Evolutionary conservation across 2,888 invertebrate species (phyloP), one percentile per base, ranked within the genome.

Genomic region (Drosophila greeni): DNA sequence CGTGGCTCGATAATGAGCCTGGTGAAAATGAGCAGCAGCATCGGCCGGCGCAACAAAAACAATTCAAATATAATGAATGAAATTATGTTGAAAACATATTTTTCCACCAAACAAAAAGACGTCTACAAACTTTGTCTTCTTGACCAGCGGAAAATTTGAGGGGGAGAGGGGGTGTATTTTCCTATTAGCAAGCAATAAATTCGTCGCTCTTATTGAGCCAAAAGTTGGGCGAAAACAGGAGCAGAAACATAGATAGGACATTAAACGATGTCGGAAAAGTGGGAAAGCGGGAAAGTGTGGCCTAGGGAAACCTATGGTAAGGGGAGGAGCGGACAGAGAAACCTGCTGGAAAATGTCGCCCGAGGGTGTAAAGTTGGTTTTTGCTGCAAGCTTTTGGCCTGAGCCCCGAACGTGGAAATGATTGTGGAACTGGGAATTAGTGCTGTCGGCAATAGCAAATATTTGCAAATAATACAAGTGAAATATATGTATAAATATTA

Each of bases 101-200:
- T 67, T 66, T 39, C 42, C 43, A 18, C 49, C 62, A 51, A 55
- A 56, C 55, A 49, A 55, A 45, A 31, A 43, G 29, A 42, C 52
- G 51, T 49, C 23, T 37, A 43, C 58, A 67, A 66, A 66, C 58
- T 66, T 66, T 67, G 66, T 66, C 66, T 43, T 66, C 43, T 58
- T 49, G 66, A 58, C 66, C 64, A 48, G 57, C 16, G 24, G 42
- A 14, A 43, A 26, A 18, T 16, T n/a, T n/a, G n/a, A 11, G 23
- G 26, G 43, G 14, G 34, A 8, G 45, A 16, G 16, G 59, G 51
- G 51, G 61, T 47, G 53, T 67, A 53, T 69, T 67, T 67, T 67
- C 67, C 70, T 67, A 67, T 67, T 67, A 67, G 67, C 70, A 67
- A 67, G 67, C 67, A 70, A 67, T 67, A 67, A 67, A 67, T 67